Conservation (phyloP, 2,797 vertebrate genomes). For the Pteropus rufus region DNA sequence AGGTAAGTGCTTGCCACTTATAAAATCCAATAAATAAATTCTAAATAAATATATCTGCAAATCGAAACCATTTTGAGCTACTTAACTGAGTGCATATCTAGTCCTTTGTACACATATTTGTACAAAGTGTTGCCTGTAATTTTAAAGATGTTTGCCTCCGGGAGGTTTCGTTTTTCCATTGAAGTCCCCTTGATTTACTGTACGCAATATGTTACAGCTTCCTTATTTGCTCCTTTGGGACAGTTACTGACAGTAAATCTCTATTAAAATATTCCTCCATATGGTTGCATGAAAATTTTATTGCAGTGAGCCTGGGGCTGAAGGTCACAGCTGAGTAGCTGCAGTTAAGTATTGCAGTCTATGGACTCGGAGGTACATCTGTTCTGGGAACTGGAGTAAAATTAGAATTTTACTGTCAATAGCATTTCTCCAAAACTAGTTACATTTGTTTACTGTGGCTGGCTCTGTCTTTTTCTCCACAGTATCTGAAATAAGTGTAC, state of each 20-base stretch:
- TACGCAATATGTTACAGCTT: slow-evolving; percentile 95
- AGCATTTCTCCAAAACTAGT: slow-evolving; percentile 86
- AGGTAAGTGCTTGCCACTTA: slow-evolving; percentile 76
- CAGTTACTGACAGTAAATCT: slow-evolving; percentile 95
- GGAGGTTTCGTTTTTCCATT: slow-evolving; percentile 89
- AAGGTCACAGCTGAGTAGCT: slow-evolving; percentile 91
- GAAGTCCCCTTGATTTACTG: slow-evolving; percentile 94
- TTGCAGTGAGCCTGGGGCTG: slow-evolving; percentile 92
- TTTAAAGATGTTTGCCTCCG: slow-evolving; percentile 88
- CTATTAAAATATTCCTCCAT: slow-evolving; percentile 97
- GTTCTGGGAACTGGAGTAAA: slow-evolving; percentile 89
- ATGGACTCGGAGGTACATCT: slow-evolving; percentile 90
- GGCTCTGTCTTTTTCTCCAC: slow-evolving; percentile 67
- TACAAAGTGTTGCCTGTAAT: slow-evolving; percentile 91
- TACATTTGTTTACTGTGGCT: slow-evolving; percentile 84
- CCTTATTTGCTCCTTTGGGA: slow-evolving; percentile 96
- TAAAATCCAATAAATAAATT: slow-evolving; percentile 83
- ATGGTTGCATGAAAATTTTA: slow-evolving; percentile 98
- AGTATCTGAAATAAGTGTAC: slow-evolving; percentile 39
- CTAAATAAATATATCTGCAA: slow-evolving; percentile 86
- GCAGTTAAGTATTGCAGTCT: slow-evolving; percentile 91
- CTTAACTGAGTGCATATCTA: slow-evolving; percentile 86
- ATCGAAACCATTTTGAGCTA: slow-evolving; percentile 83
- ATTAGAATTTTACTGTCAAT: slow-evolving; percentile 91
- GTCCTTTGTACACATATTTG: slow-evolving; percentile 91